Base-by-base conservation (phyloP, 2,888 invertebrate genomes). In the Stenodema calcarata region DNA sequence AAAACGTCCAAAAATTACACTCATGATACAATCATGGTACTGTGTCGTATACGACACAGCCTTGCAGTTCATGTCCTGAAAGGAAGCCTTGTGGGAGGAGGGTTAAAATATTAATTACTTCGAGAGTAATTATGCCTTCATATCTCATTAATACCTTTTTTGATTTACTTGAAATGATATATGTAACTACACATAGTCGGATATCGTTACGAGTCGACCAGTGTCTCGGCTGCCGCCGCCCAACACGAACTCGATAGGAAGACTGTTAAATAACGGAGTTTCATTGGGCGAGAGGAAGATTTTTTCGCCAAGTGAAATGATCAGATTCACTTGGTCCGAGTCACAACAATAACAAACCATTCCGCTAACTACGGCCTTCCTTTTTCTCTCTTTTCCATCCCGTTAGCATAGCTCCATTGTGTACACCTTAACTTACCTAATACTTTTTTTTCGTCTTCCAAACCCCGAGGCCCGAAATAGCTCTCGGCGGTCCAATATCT, bases 311-410 rank as follows among this genome's bases (percentile, higher is more conserved):
- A 35, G 73, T n/a, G 73, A 73, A 73, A 73, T 73, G 35, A 73
- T 73, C 73, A 73, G 73, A 73, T 73, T 73, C 73, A 73, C 73
- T 73, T 16, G 30, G 73, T 41, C 41, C 35, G 73, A 73, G 73
- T 73, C 73, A 73, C 73, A 73, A 73, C 73, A 73, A 73, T 73
- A 73, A 73, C 73, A 73, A 73, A 73, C 73, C 73, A 73, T 73
- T 73, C 73, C 35, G 70, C 70, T 70, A 70, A 70, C 70, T 70
- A 70, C 70, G 73, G n/a, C 41, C 41, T 41, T 30, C 30, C 73
- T 35, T 30, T 30, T 41, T 35, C 35, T 35, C 35, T 73, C 35
- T 62, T 62, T 62, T 62, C 27, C 0, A n/a, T 73, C 73, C 73
- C 73, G 73, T 73, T 73, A 73, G 35, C 73, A 12, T 27, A 62